Evolutionary conservation across 2,113 vertebrate species (phyloP).

Genomic region (Embiotoca jacksoni): DNA sequence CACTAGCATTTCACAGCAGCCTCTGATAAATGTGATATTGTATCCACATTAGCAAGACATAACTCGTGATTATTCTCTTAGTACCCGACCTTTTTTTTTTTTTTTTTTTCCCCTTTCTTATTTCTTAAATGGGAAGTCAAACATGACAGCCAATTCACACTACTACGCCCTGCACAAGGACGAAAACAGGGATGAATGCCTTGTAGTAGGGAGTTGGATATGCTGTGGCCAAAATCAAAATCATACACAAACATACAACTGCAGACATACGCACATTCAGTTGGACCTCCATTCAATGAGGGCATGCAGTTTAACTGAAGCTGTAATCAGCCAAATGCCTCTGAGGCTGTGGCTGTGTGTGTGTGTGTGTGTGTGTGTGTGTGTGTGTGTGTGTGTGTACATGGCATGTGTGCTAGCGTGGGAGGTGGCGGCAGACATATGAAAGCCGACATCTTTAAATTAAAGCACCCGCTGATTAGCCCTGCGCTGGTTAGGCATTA

Average conservation of each 20-base stretch:
- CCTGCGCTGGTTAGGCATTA: constrained; percentile 60
- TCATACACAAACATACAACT: constrained; percentile 20
- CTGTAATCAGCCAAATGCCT: constrained; percentile 69
- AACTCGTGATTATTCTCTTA: neutral
- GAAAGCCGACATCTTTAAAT: constrained; percentile 80
- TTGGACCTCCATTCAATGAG: constrained; percentile 32
- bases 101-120: neutral
- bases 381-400: constrained; percentile 15
- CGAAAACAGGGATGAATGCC: constrained; percentile 36
- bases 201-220: constrained; percentile 21
- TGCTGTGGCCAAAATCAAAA: constrained; percentile 11
- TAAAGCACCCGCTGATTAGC: constrained; percentile 77
- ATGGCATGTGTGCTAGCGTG: constrained; percentile 53
- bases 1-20: neutral
- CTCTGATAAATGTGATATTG: constrained; percentile 5
- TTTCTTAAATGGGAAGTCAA: constrained; percentile 1
- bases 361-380: constrained; percentile 8
- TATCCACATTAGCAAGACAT: constrained; percentile 9
- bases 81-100: neutral
- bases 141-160: constrained; percentile 53
- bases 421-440: constrained; percentile 67
- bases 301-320: constrained; percentile 42
- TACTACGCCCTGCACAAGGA: constrained; percentile 21
- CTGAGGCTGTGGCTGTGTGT: constrained; percentile 20
- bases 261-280: constrained; percentile 26